These are phyloP conservation scores for Planiliza haematocheilus DNA, from an alignment of 2,113 vertebrate species.

Conservation along the genomic window DNA sequence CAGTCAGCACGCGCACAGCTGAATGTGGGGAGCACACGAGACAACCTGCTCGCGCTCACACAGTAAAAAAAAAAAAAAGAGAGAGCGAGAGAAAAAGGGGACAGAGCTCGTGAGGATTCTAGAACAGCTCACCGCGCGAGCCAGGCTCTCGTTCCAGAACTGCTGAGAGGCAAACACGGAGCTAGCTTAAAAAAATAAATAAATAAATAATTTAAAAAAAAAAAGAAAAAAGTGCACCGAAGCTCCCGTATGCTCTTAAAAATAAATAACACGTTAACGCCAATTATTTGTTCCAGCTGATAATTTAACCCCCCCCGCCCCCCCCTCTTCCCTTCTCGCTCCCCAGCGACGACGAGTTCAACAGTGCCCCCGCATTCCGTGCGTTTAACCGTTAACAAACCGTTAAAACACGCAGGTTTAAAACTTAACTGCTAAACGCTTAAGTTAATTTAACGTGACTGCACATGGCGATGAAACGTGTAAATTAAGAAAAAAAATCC, in stretches of 20 bases:
- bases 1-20: constrained; percentile 39
- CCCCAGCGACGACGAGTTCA: background rate
- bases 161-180: constrained; percentile 33
- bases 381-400: too few relatives aligned
- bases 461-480: too few relatives aligned
- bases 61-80: background rate
- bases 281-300: constrained; percentile 35
- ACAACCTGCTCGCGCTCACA: constrained; percentile 40
- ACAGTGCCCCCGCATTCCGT: too few relatives aligned
- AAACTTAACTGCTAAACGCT: too few relatives aligned
- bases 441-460: too few relatives aligned
- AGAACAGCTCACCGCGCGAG: constrained; percentile 59
- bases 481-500: too few relatives aligned
- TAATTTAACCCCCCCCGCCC: background rate
- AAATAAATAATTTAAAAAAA: too few relatives aligned
- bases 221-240: too few relatives aligned
- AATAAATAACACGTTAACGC: background rate
- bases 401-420: too few relatives aligned
- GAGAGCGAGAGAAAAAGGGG: too few relatives aligned
- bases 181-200: background rate
- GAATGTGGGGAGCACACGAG: constrained; percentile 41
- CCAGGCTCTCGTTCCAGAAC: constrained; percentile 54
- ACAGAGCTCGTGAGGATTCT: constrained; percentile 66
- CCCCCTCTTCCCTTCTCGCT: too few relatives aligned
- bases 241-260: too few relatives aligned